phyloP scores from a whole-genome alignment of 1,140 invertebrate genomes.

The Phymastichus coffea region DNA sequence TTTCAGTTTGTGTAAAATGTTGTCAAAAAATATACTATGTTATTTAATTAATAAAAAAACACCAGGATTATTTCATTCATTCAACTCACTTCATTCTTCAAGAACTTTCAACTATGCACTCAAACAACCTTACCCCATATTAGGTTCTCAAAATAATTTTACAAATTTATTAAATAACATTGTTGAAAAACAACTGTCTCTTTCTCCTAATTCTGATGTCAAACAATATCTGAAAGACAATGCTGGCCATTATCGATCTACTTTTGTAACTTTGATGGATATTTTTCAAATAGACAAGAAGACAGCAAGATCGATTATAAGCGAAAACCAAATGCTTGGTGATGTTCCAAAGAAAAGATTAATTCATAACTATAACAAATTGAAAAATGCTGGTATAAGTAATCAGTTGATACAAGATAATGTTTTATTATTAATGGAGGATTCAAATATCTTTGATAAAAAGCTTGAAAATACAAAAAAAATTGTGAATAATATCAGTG shows the following conservation, averaged over 20 bases:
- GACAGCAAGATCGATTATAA: not conserved
- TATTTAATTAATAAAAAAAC: no score
- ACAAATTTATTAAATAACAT: conserved; percentile 1
- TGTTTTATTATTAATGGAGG: not conserved
- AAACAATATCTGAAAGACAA: not conserved
- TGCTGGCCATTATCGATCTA: not conserved
- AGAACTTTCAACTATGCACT: not conserved
- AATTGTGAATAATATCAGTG: not conserved
- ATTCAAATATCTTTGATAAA: not conserved
- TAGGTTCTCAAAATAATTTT: not conserved
- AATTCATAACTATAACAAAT: not conserved
- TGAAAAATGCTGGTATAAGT: not conserved
- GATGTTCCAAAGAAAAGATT: not conserved
- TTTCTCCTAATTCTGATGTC: not conserved
- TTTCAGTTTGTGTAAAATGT: no score
- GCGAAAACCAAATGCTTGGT: not conserved
- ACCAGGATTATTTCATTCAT: not conserved
- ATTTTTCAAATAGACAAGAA: not conserved
- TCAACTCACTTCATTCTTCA: not conserved
- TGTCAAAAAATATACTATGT: no score
- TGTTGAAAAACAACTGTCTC: not conserved
- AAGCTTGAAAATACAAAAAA: not conserved
- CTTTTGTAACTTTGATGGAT: not conserved
- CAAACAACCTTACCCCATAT: not conserved
- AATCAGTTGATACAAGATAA: not conserved